Conservation (phyloP, 2,797 vertebrate genomes). For the Tolypeutes matacus region DNA sequence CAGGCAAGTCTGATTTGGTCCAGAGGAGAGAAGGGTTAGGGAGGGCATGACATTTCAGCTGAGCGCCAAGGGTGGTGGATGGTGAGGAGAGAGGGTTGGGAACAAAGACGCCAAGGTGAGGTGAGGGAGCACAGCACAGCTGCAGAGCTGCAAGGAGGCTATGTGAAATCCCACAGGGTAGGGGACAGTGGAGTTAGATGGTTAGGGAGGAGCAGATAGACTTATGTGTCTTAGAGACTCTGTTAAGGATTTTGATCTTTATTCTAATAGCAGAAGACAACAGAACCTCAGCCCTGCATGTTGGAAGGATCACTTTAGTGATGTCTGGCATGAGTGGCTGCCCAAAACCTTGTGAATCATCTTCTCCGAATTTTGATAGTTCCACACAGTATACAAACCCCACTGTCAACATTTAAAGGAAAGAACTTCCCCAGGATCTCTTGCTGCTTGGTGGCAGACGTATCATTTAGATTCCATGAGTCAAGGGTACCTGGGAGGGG, state of each 20-base stretch:
- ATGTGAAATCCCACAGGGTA: neutral
- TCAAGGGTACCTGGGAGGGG: neutral
- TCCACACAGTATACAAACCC: no score
- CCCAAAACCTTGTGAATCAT: no score
- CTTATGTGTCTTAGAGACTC: neutral
- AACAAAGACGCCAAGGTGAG: neutral
- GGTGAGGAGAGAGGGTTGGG: no score
- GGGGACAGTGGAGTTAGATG: neutral
- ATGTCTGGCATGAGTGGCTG: no score
- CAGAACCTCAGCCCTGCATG: neutral
- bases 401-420: no score
- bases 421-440: neutral
- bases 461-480: neutral
- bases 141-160: neutral
- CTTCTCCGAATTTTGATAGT: no score
- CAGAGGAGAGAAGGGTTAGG: neutral
- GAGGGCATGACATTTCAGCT: neutral
- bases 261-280: neutral
- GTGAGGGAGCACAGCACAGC: neutral
- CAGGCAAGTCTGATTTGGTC: neutral
- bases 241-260: neutral
- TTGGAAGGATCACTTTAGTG: neutral
- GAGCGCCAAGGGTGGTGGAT: neutral
- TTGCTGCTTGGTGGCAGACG: neutral
- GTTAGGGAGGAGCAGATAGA: no score